Conservation (phyloP, 2,888 invertebrate species). For the Copidosoma aretas region DNA sequence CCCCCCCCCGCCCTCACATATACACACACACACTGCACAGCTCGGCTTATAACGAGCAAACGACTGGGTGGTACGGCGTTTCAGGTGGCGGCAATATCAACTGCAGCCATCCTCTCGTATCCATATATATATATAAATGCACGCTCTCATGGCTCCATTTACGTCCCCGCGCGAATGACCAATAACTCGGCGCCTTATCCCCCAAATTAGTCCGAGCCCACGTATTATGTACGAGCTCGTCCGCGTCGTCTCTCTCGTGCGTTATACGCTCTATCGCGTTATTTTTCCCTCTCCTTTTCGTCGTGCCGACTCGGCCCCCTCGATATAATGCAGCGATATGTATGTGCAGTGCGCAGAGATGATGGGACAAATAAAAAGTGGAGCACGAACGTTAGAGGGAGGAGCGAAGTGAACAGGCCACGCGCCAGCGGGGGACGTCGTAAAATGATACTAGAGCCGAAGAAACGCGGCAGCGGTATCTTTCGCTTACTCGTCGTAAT, state of each 20-base stretch:
- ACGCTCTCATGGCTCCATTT: constrained; percentile 46
- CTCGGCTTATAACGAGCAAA: constrained; percentile 32
- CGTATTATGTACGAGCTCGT: constrained; percentile 8
- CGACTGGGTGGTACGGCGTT: constrained; percentile 16
- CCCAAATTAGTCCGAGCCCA: constrained; percentile 51
- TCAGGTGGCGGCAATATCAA: constrained; percentile 14
- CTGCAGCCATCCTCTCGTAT: too few species aligned
- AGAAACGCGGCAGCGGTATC: too few species aligned
- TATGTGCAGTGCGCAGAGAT: neutral
- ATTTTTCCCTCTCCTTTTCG: neutral
- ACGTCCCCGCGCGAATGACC: constrained; percentile 49
- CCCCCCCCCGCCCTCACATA: too few species aligned
- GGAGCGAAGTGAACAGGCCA: too few species aligned
- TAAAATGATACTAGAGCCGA: too few species aligned
- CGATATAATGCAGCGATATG: constrained; percentile 18
- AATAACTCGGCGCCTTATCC: constrained; percentile 54
- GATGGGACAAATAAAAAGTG: constrained; percentile 11
- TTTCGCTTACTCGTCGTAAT: too few species aligned
- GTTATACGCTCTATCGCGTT: neutral
- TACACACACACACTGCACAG: too few species aligned
- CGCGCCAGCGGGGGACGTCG: too few species aligned
- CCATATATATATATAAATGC: too few species aligned
- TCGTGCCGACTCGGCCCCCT: neutral
- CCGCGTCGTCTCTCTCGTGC: neutral
- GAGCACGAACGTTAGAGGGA: neutral